These are phyloP conservation scores for Onychostruthus taczanowskii DNA, from an alignment of 2,113 vertebrate genomes.

Conservation along the genomic window DNA sequence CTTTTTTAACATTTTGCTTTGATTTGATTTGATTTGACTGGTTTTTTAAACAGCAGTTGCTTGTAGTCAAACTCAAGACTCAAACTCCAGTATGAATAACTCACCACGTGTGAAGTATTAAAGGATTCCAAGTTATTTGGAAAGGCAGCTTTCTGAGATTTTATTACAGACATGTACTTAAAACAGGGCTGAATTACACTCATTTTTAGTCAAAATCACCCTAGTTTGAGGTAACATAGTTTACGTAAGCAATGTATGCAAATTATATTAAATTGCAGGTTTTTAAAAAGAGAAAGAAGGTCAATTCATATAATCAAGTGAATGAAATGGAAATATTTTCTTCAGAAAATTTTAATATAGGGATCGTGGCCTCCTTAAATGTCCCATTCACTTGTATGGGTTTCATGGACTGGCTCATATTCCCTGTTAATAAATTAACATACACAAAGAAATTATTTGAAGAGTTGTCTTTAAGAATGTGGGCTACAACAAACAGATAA, in stretches of 20 bases:
- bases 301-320: not conserved
- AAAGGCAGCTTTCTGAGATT: conserved; percentile 6
- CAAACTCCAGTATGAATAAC: conserved; percentile 42
- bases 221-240: not conserved
- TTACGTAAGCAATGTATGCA: not conserved
- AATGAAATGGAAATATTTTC: not conserved
- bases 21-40: conserved; percentile 24
- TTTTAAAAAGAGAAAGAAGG: conserved; percentile 4
- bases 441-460: not conserved
- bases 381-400: not conserved
- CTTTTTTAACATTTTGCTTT: conserved; percentile 44
- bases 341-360: not conserved
- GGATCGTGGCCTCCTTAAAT: not conserved
- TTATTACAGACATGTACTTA: not conserved
- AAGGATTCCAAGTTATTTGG: not conserved
- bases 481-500: not conserved
- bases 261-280: not conserved
- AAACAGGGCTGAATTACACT: not conserved
- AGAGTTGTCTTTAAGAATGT: not conserved
- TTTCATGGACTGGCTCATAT: not conserved
- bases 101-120: conserved; percentile 9
- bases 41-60: conserved; percentile 42
- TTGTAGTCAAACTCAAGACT: conserved; percentile 58
- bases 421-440: not conserved
- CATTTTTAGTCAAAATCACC: not conserved